Evolutionary conservation across 1,140 invertebrate species (phyloP).

Genomic region (Meloidogyne floridensis): DNA sequence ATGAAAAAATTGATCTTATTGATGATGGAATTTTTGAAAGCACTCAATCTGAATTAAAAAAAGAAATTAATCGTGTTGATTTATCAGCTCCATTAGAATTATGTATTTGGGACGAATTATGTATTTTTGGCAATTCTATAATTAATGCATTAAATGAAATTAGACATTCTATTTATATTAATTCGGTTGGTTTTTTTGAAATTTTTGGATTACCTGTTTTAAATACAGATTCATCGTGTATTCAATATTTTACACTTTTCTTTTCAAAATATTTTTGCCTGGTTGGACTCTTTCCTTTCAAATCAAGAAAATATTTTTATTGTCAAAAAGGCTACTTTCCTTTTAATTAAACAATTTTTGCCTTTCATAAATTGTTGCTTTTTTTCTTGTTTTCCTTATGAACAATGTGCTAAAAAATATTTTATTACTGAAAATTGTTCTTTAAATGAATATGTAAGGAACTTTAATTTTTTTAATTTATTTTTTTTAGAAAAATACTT

Average conservation of each 20-base stretch:
- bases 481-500: conserved; percentile 4
- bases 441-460: conserved; percentile 49
- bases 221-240: conserved; percentile 37
- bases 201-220: no score
- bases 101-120: conserved; percentile 63
- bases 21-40: conserved; percentile 57
- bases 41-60: conserved; percentile 41
- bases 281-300: conserved; percentile 44
- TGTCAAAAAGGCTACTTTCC: conserved; percentile 38
- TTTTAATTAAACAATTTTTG: conserved; percentile 48
- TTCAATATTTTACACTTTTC: conserved; percentile 39
- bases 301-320: conserved; percentile 23
- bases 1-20: conserved; percentile 46
- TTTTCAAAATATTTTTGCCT: conserved; percentile 45
- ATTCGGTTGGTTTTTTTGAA: conserved; percentile 40
- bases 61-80: conserved; percentile 40
- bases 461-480: not conserved
- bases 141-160: conserved; percentile 58
- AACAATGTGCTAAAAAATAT: conserved; percentile 22
- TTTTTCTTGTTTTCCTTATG: conserved; percentile 48
- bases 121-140: conserved; percentile 60
- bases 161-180: conserved; percentile 54
- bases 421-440: conserved; percentile 36
- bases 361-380: conserved; percentile 56
- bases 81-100: conserved; percentile 57